Base-by-base conservation (phyloP, 2,888 invertebrate genomes). In the Amphipyra berbera region DNA sequence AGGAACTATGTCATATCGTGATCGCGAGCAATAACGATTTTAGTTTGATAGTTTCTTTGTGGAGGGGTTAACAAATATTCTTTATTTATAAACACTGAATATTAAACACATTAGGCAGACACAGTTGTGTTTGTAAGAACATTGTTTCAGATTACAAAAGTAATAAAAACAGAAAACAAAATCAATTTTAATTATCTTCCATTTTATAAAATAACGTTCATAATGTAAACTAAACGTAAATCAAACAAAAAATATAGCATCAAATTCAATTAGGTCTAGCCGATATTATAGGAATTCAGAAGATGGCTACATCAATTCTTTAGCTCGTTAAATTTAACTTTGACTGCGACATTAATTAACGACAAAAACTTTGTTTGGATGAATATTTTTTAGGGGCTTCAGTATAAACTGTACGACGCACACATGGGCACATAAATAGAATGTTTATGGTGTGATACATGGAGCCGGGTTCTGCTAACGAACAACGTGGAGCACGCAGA, bases 401-500 rank as follows among this genome's bases (percentile, higher is more conserved):
- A 14, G 10, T 53, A 64, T 21, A 71, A 68, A 72, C 38, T 35
- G 47, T 47, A 40, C 12, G 47, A 49, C 63, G 40, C 37, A n/a
- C 41, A 61, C 27, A 53, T 33, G 15, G 21, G 48, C 41, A 58
- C 63, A 69, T 66, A 68, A 70, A 77, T 76, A 70, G 12, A 69
- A 60, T 68, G 68, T 70, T 63, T 64, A 60, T 73, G 50, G 55
- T 38, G 53, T 63, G 55, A 52, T 53, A 33, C 58, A 57, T 49
- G 50, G 57, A 41, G 33, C 56, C 13, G 49, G 38, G 27, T 21
- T 8, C 46, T 12, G 48, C 37, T 49, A 54, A 71, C 56, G 47
- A 61, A 54, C 50, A 30, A 30, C 30, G 56, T 50, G 56, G 30
- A 63, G 47, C 72, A 52, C 85, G 86, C 90, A 88, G 88, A 88